Conservation (phyloP, 1,140 invertebrate species). For the Solenopsis fugax region DNA sequence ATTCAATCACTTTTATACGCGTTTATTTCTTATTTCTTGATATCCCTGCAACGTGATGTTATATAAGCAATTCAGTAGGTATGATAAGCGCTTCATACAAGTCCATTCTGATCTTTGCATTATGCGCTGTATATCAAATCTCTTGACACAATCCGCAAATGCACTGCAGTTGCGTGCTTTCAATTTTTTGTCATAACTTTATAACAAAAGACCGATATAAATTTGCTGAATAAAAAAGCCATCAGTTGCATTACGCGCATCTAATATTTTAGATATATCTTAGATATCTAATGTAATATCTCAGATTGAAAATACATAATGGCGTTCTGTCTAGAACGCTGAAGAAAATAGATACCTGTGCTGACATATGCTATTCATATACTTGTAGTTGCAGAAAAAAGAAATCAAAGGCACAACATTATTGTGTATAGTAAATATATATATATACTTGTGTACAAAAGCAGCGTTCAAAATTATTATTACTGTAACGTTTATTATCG, state of each 20-base stretch:
- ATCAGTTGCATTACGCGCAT: background rate
- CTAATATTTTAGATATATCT: background rate
- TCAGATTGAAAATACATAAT: background rate
- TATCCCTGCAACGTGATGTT: slow-evolving; percentile 50
- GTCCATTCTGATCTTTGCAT: slow-evolving; percentile 47
- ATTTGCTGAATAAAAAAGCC: background rate
- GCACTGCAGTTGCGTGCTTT: background rate
- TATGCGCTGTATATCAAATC: slow-evolving; percentile 35
- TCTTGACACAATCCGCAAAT: slow-evolving; percentile 33
- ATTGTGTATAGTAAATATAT: background rate
- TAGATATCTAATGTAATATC: background rate
- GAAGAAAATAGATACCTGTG: background rate
- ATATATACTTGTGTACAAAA: background rate
- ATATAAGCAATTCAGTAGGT: slow-evolving; percentile 62
- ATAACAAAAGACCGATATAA: slow-evolving; percentile 1
- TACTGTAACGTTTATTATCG: slow-evolving; percentile 18
- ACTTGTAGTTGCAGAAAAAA: background rate
- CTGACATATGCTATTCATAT: background rate
- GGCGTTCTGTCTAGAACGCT: background rate
- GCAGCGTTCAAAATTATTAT: background rate
- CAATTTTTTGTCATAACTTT: background rate
- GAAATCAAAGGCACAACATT: background rate
- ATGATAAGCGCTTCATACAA: slow-evolving; percentile 70
- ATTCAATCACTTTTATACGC: slow-evolving; percentile 49
- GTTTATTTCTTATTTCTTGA: slow-evolving; percentile 63